phyloP scores from a whole-genome alignment of 2,113 vertebrate genomes.

The Nipponia nippon region DNA sequence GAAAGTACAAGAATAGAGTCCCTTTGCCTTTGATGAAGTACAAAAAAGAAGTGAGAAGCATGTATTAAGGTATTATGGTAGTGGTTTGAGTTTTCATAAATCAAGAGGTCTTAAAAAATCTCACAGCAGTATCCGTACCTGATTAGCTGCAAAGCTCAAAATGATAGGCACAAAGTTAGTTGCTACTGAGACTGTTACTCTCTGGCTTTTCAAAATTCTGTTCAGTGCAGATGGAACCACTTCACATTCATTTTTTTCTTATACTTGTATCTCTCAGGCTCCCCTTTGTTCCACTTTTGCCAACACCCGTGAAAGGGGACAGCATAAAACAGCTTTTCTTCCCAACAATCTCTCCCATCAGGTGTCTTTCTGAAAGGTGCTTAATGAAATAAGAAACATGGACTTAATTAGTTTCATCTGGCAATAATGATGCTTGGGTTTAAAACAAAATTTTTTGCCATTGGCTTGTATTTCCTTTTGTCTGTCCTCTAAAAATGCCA shows the following conservation, averaged over 20 bases:
- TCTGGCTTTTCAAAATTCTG: background rate
- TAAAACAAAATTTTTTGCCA: background rate
- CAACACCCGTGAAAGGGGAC: background rate
- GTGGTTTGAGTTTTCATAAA: background rate
- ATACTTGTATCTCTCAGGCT: background rate
- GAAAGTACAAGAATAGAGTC: background rate
- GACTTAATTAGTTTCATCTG: background rate
- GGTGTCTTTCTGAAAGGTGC: background rate
- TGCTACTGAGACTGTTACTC: background rate
- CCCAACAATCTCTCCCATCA: background rate
- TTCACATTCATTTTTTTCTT: background rate
- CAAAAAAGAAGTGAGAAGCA: background rate
- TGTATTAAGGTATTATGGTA: background rate
- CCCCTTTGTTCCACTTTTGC: background rate
- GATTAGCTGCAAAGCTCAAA: background rate
- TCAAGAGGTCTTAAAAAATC: background rate
- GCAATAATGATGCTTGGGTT: background rate
- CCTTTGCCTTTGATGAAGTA: background rate
- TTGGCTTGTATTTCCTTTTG: background rate
- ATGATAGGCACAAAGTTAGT: background rate
- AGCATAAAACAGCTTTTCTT: background rate
- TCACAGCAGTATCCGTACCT: background rate
- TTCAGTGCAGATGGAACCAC: background rate
- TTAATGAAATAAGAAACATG: background rate
- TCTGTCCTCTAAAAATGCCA: background rate